Base-by-base conservation (phyloP, 2,797 vertebrate species). In the Xenops minutus region DNA sequence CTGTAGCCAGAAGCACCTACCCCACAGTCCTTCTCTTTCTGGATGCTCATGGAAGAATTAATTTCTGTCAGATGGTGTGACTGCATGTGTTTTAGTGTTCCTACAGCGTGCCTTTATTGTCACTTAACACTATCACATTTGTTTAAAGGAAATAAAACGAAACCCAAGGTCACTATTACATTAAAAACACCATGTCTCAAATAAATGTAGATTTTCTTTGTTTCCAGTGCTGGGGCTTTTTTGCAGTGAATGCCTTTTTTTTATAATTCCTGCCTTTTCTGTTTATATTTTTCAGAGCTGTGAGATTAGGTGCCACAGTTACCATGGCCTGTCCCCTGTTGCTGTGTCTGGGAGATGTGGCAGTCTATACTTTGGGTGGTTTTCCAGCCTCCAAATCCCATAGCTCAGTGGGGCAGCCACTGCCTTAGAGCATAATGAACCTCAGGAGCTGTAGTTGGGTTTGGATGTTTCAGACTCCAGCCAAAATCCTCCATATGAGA, bases 51-150 rank as follows among this genome's bases (percentile, higher is more conserved):
- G 83, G 73, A 76, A 91, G 81, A 91, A 83, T 94, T 86, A 85
- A 91, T 96, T 95, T 89, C 85, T 88, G 95, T 96, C 91, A 94
- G 93, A 93, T 95, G 94, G 82, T 91, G 71, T 84, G 74, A 73
- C 88, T 68, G 91, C 85, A 30, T 92, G 86, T 93, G 91, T 87
- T 92, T 87, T 67, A 84, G 88, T 63, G 83, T n/a, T 89, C 87
- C 91, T 91, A 12, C 82, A 66, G 83, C 0, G 44, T 93, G 87
- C 29, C 66, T 92, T 94, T 86, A 89, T 87, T 93, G 84, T 85
- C 88, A 55, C 69, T 93, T 92, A 86, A 84, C 51, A 24, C 68
- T 63, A n/a, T 52, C 67, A 20, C 59, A 61, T 76, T 93, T 93
- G 77, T 88, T 87, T 83, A 77, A 73, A 74, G 81, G 48, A 92